Evolutionary conservation across 2,113 vertebrate genomes (phyloP), one percentile per base, ranked within the genome.

Genomic region (Ceuthmochares aereus): DNA sequence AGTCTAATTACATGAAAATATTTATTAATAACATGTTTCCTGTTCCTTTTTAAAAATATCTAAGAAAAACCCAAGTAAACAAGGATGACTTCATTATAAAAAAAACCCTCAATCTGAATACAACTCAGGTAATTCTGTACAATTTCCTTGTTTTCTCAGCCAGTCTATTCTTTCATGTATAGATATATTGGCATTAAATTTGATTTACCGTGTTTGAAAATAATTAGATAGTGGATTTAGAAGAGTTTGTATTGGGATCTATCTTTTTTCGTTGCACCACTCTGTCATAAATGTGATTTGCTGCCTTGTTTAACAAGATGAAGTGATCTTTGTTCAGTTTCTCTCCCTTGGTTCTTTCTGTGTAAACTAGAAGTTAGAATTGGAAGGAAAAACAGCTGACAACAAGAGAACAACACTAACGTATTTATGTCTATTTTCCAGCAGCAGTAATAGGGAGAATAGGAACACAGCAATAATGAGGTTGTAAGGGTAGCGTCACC

Each of bases 401-500:
- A 77, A 56, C 13, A 37, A 37, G 36, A 37, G 18, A 72, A 64
- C 8, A 85, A 45, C 32, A 37, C 27, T 30, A 63, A 27, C 0
- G 0, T 85, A 74, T 93, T 83, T 77, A 54, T 83, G 64, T 30
- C 64, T 70, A 6, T 87, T 90, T 94, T 87, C 54, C 40, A 90
- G 49, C 40, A 89, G 54, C 76, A 77, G 16, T 52, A 83, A 62
- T 43, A 84, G 12, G 64, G 26, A 84, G 73, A 89, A 90, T 58
- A 87, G 26, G 76, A 96, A 84, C 56, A 62, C 7, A 66, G 76
- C 68, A 73, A 56, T 88, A 89, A 94, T 82, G 89, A 91, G 49
- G 90, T 94, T 58, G 34, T 94, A 96, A 77, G 83, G 76, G 80
- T 93, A 84, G 86, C 32, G 7, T 96, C 90, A 96, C 95, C 86